These are phyloP conservation scores for Caenorhabditis inopinata DNA, from an alignment of 1,140 invertebrate species.

Conservation along the genomic window DNA sequence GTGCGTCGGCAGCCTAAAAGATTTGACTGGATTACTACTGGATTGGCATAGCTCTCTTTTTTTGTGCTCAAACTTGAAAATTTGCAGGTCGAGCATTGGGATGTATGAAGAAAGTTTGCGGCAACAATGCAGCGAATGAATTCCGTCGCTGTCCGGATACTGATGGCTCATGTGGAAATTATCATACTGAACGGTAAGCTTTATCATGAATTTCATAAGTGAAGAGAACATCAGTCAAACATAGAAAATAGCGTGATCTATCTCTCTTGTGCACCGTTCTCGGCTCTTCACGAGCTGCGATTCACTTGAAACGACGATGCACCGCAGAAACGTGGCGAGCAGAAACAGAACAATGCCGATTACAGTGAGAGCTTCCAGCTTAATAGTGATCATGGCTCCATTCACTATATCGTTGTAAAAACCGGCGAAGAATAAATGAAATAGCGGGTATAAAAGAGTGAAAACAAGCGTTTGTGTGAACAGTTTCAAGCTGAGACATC, in stretches of 20 bases:
- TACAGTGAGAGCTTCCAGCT: background rate
- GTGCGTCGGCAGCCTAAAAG: too few species aligned
- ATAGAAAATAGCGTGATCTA: conserved; percentile 23
- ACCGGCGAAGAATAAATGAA: conserved; percentile 13
- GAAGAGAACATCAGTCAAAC: background rate
- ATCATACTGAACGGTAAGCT: conserved; percentile 37
- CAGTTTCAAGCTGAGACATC: background rate
- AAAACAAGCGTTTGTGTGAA: conserved; percentile 15
- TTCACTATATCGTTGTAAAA: conserved; percentile 10
- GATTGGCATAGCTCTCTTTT: too few species aligned
- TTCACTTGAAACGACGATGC: conserved; percentile 6
- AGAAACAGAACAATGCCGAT: background rate
- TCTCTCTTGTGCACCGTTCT: background rate
- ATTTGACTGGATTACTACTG: too few species aligned
- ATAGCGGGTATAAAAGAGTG: background rate
- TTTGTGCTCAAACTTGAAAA: background rate
- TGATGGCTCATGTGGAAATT: conserved; percentile 49
- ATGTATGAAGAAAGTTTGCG: conserved; percentile 47
- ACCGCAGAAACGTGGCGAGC: background rate
- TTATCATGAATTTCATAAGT: background rate
- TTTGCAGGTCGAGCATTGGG: conserved; percentile 12
- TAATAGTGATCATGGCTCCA: background rate
- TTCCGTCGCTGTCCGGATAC: conserved; percentile 43
- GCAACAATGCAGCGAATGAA: conserved; percentile 36
- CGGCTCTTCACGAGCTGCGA: background rate